Percentiles rank a stretch among this genome's conserved stretches.
phyloP scores from a whole-genome alignment of 2,888 invertebrate species.

The Chesias legatella region DNA sequence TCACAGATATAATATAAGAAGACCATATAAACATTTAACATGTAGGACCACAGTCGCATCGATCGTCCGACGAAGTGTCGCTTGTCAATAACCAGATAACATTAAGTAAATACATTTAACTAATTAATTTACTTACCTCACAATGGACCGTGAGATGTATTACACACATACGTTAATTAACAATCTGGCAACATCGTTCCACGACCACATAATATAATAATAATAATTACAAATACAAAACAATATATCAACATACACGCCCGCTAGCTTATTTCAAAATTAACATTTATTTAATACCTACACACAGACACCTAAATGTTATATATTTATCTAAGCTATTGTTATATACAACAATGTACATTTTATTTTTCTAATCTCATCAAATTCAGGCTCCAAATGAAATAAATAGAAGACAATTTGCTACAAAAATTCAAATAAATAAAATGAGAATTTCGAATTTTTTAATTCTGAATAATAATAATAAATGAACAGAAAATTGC shows the following conservation, averaged over 20 bases:
- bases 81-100: too few species aligned
- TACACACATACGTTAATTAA: constrained; percentile 21
- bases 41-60: too few species aligned
- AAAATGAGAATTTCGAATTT: too few species aligned
- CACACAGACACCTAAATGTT: constrained; percentile 57
- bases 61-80: too few species aligned
- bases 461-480: too few species aligned
- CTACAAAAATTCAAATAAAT: background rate
- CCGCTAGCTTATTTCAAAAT: constrained; percentile 34
- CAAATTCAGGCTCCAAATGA: constrained; percentile 6
- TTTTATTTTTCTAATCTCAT: constrained; percentile 34
- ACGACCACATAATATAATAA: constrained; percentile 39
- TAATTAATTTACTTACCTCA: constrained; percentile 4
- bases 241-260: constrained; percentile 48
- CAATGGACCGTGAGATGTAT: constrained; percentile 11
- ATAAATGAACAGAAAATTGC: too few species aligned
- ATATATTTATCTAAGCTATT: constrained; percentile 61
- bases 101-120: background rate
- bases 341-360: constrained; percentile 72
- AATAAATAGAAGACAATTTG: background rate
- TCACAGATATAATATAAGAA: too few species aligned
- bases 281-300: constrained; percentile 57
- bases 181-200: constrained; percentile 36
- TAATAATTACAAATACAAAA: constrained; percentile 41
- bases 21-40: too few species aligned